phyloP scores from a whole-genome alignment of 2,888 invertebrate genomes.

The Cataglyphis livida region DNA sequence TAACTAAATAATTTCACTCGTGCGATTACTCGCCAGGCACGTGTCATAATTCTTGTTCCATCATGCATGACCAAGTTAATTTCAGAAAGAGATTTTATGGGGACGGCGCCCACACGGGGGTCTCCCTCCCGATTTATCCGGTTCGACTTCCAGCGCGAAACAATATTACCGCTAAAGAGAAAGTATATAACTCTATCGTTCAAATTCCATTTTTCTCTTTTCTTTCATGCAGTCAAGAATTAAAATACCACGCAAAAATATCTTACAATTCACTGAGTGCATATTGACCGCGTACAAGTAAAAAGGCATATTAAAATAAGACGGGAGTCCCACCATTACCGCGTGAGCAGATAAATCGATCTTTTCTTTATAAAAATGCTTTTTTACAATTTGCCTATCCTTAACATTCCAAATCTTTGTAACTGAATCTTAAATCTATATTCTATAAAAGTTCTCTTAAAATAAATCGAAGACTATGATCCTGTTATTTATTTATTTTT shows the following conservation, averaged over 20 bases:
- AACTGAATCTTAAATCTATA: neutral
- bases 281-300: neutral
- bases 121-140: neutral
- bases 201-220: slow-evolving; percentile 1
- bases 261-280: neutral
- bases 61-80: slow-evolving; percentile 68
- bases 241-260: neutral
- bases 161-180: slow-evolving; percentile 39
- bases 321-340: neutral
- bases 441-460: neutral
- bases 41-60: slow-evolving; percentile 66
- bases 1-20: slow-evolving; percentile 40
- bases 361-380: neutral
- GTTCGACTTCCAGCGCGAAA: slow-evolving; percentile 11
- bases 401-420: neutral
- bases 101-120: neutral
- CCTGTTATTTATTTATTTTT: neutral
- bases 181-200: slow-evolving; percentile 41
- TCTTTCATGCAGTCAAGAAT: neutral
- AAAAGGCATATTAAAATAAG: neutral
- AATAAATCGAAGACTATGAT: neutral
- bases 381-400: neutral
- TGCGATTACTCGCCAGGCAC: slow-evolving; percentile 62
- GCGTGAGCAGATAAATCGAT: neutral
- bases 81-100: slow-evolving; percentile 49